Evolutionary conservation across 2,888 invertebrate genomes (phyloP).

Genomic region (Drosophila rubida): DNA sequence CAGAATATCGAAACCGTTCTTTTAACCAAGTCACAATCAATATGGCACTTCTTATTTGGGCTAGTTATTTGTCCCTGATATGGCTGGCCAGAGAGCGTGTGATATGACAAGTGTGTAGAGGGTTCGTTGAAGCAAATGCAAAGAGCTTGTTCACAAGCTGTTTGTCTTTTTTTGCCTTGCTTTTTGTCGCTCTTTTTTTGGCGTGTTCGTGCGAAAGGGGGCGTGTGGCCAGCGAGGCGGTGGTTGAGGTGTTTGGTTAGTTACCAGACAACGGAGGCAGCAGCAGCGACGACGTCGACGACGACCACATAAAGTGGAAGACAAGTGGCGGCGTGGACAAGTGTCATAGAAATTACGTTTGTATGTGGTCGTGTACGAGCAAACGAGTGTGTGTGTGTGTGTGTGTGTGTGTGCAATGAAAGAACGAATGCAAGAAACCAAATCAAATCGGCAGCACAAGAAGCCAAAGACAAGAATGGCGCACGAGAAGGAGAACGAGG

Average conservation of each 20-base stretch:
- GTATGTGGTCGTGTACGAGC: slow-evolving; percentile 29
- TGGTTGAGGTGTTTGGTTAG: slow-evolving; percentile 63
- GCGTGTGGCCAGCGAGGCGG: slow-evolving; percentile 26
- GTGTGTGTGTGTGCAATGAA: slow-evolving; percentile 55
- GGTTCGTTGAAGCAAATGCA: slow-evolving; percentile 19
- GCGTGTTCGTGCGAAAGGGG: slow-evolving; percentile 37
- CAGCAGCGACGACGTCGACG: slow-evolving; percentile 27
- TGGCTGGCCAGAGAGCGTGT: neutral
- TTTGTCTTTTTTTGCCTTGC: slow-evolving; percentile 25
- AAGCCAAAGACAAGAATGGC: slow-evolving; percentile 39
- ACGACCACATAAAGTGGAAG: slow-evolving; percentile 77
- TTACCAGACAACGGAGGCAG: slow-evolving; percentile 53
- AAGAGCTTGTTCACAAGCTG: slow-evolving; percentile 8
- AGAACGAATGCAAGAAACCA: slow-evolving; percentile 75
- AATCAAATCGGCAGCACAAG: slow-evolving; percentile 61
- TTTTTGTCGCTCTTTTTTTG: slow-evolving; percentile 29
- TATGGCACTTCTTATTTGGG: neutral
- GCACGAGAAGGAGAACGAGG: slow-evolving; percentile 20
- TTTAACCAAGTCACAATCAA: neutral
- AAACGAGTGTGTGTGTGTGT: slow-evolving; percentile 8
- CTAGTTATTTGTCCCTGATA: neutral
- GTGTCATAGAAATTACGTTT: slow-evolving; percentile 74
- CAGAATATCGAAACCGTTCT: too few species aligned
- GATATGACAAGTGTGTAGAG: slow-evolving; percentile 25
- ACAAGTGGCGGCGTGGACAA: slow-evolving; percentile 79